Evolutionary conservation across 2,888 invertebrate species (phyloP), one percentile per base, ranked within the genome.

Genomic region (Cataglyphis livida): DNA sequence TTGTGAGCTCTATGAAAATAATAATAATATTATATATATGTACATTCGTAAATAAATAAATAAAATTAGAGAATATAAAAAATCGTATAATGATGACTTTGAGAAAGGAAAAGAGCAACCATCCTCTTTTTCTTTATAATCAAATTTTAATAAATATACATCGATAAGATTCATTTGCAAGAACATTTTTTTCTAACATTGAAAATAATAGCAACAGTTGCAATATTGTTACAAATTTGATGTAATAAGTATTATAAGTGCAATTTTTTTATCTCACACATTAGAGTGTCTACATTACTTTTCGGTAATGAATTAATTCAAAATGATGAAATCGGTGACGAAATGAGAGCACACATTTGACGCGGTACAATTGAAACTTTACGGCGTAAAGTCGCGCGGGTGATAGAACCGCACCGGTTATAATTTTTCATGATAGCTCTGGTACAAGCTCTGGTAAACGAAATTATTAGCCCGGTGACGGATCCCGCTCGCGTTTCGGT

Each of bases 401-500:
- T 62, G 70, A 70, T 78, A 70, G 32, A 44, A 32, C 15, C 15
- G 0, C 5, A 59, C 44, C 44, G 21, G 78, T 79, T 79, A 71
- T 79, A 79, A 79, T 79, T 79, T 79, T 79, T 79, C 78, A 79
- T 71, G 78, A 79, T 12, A 79, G 71, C 44, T 54, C 44, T 32
- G 71, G 35, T 71, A 79, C 41, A 12, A 70, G 59, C 44, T 54
- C 35, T 32, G 71, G 44, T 71, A 79, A 79, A 79, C 78, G 78
- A 79, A 71, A 79, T 79, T 79, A 79, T 79, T 71, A 79, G 78
- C 59, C 57, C 25, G 78, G 71, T 71, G 59, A 68, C 71, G 59
- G 59, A 70, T 61, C 78, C 35, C 70, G 71, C 48, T 71, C 71
- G 59, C 44, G 48, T 79, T 79, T 61, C 25, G 71, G 59, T 7